These are phyloP conservation scores for Parazoanthus darwini DNA, from an alignment of 92 coral and sea anemone genomes.

Conservation along the genomic window DNA sequence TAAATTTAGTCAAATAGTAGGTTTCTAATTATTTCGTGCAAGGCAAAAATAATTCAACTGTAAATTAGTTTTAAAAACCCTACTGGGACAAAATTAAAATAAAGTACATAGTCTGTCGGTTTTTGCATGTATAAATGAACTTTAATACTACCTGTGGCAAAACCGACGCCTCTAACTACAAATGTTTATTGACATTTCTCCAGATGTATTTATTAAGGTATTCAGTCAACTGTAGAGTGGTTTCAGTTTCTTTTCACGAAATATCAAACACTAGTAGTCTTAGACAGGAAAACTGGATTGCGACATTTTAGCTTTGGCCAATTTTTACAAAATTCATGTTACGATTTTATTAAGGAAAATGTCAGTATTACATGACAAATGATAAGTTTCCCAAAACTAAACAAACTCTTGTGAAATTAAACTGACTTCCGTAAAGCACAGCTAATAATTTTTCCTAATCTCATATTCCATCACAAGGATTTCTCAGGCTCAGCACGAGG, in stretches of 20 bases:
- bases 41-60: background rate
- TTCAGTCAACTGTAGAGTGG: background rate
- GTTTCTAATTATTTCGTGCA: background rate
- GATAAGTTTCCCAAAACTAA: background rate
- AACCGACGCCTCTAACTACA: background rate
- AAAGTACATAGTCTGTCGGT: background rate
- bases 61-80: constrained; percentile 12
- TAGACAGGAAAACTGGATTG: no score
- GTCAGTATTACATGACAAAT: background rate
- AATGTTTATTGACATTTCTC: background rate
- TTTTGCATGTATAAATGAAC: background rate
- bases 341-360: no score
- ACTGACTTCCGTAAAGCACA: background rate
- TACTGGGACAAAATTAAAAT: constrained; percentile 29
- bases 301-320: background rate
- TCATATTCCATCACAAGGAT: constrained; percentile 14
- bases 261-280: background rate
- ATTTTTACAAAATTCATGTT: no score
- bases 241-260: background rate
- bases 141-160: background rate
- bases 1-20: background rate
- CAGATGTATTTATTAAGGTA: background rate
- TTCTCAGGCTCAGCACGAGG: constrained; percentile 36
- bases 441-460: background rate
- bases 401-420: background rate